Conservation (phyloP, 2,888 invertebrate species). For the Ferdinandea cuprea region DNA sequence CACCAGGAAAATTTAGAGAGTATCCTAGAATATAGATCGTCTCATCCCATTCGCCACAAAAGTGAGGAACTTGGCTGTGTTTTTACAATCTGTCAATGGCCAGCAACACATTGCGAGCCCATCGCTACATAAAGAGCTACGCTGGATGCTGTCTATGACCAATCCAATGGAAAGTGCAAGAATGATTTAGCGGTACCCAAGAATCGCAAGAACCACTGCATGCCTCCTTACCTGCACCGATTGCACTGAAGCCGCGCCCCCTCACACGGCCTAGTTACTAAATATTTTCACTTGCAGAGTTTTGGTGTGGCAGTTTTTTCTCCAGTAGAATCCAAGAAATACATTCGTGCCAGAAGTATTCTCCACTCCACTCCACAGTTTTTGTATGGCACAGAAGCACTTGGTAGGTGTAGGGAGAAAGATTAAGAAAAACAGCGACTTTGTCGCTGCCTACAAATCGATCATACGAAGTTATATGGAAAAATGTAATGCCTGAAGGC, state of each 20-base stretch:
- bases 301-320: conserved; percentile 23
- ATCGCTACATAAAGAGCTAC: too few species aligned
- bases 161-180: too few species aligned
- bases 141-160: too few species aligned
- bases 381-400: conserved; percentile 54
- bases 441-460: conserved; percentile 40
- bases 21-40: too few species aligned
- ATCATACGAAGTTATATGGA: conserved; percentile 52
- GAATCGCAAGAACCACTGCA: neutral
- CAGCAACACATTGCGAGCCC: too few species aligned
- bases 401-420: conserved; percentile 59
- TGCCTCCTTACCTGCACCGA: conserved; percentile 9
- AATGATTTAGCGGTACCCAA: too few species aligned
- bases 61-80: too few species aligned
- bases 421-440: conserved; percentile 49
- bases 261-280: conserved; percentile 3
- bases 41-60: too few species aligned
- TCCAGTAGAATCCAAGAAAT: conserved; percentile 8
- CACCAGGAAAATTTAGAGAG: too few species aligned
- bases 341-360: conserved; percentile 17
- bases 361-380: conserved; percentile 30
- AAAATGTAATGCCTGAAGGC: too few species aligned
- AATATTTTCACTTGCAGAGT: conserved; percentile 17
- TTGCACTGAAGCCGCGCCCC: neutral
- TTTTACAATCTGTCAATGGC: too few species aligned